These are phyloP conservation scores for Callipepla squamata DNA, from an alignment of 2,113 vertebrate species.

Conservation along the genomic window DNA sequence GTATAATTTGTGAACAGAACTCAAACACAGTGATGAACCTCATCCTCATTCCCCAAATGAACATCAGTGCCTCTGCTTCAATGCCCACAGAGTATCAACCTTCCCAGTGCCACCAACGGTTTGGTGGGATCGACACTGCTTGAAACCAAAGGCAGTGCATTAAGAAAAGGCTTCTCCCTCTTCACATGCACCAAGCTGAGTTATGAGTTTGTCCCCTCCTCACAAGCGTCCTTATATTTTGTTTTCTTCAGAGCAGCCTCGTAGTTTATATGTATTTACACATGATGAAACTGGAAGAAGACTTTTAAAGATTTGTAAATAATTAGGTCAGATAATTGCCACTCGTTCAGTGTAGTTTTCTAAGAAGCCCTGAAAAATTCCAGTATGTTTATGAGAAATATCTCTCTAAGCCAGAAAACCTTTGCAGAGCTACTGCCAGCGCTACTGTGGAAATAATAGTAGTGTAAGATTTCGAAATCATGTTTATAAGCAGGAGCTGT, in stretches of 20 bases:
- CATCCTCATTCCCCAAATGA: not conserved
- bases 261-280: not conserved
- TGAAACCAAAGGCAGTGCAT: not conserved
- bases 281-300: not conserved
- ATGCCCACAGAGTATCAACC: rapidly evolving
- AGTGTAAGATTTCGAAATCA: constrained; percentile 20
- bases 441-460: not conserved
- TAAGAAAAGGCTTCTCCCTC: not conserved
- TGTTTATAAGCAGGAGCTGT: constrained; percentile 31
- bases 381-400: not conserved
- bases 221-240: not conserved
- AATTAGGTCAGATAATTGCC: not conserved
- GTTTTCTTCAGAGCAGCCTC: not conserved
- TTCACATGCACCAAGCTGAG: not conserved
- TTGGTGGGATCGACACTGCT: not conserved
- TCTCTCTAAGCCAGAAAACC: not conserved
- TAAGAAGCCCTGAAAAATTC: not conserved
- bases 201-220: not conserved
- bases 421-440: constrained; percentile 10
- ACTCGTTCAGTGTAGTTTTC: not conserved
- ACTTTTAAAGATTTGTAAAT: not conserved
- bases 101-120: not conserved
- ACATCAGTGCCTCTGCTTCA: not conserved
- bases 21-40: not conserved
- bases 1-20: not conserved